A percentile compares a stretch with the other conserved stretches of the same genome.
phyloP scores from a whole-genome alignment of 2,888 invertebrate species.

The Asteroscopus sphinx region DNA sequence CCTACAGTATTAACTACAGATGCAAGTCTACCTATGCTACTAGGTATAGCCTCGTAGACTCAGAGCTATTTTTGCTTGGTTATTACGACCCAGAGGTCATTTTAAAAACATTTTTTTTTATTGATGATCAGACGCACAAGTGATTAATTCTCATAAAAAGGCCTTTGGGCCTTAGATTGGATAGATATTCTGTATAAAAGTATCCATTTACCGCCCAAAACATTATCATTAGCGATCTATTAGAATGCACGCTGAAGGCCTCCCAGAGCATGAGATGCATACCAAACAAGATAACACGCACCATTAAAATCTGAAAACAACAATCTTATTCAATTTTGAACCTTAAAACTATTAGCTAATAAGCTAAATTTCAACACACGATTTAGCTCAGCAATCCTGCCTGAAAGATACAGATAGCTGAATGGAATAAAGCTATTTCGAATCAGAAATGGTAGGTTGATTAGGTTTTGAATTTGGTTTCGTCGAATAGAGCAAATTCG shows the following conservation, averaged over 20 bases:
- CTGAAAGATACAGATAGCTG: constrained; percentile 58
- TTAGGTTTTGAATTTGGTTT: constrained; percentile 72
- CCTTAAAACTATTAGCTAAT: constrained; percentile 37
- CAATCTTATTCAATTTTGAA: constrained; percentile 40
- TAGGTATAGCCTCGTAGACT: no score
- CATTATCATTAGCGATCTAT: constrained; percentile 72
- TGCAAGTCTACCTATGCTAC: no score
- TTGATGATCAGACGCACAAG: no score
- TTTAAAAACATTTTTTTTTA: no score
- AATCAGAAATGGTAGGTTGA: constrained; percentile 71
- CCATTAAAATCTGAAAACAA: constrained; percentile 54
- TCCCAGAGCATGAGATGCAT: constrained; percentile 66
- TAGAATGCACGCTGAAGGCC: constrained; percentile 67
- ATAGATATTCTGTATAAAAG: constrained; percentile 30
- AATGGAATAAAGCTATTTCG: constrained; percentile 67
- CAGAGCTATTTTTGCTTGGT: no score
- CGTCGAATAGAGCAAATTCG: constrained; percentile 64
- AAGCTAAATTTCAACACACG: constrained; percentile 36
- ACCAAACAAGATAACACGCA: constrained; percentile 56
- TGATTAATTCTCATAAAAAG: no score
- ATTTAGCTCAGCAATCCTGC: constrained; percentile 34
- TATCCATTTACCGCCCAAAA: constrained; percentile 62
- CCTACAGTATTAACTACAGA: no score
- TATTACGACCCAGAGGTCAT: no score
- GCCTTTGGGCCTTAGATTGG: constrained; percentile 1